phyloP scores from a whole-genome alignment of 30 jellyfish, hydroid and myxozoan genomes.

The Aurelia sp. region DNA sequence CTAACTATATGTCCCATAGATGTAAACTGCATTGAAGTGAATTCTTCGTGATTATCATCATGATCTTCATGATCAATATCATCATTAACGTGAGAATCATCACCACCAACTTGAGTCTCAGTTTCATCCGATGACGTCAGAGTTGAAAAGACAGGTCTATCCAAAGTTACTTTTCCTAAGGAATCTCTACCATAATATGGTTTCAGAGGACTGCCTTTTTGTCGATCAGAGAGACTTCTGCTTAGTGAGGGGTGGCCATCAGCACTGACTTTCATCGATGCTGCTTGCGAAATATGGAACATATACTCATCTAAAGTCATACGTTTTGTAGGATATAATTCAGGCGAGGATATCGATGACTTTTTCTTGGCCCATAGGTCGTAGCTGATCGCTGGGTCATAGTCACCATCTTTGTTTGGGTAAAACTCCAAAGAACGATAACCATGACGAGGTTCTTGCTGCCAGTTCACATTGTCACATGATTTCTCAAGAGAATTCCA shows the following conservation, averaged over 20 bases:
- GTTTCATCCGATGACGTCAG: constrained; percentile 20
- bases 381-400: not conserved
- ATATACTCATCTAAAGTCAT: not conserved
- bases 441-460: not conserved
- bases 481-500: constrained; percentile 17
- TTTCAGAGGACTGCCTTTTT: not conserved
- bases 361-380: not conserved
- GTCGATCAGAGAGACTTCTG: constrained; percentile 46
- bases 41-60: not conserved
- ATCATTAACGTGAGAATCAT: no score
- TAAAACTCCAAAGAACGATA: constrained; percentile 30
- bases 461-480: not conserved
- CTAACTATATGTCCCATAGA: constrained; percentile 10
- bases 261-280: not conserved
- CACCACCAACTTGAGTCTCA: not conserved
- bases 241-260: not conserved
- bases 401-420: not conserved
- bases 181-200: no score
- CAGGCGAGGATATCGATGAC: constrained; percentile 38
- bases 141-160: constrained; percentile 17
- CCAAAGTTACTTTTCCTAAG: no score
- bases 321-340: not conserved
- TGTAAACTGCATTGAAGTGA: no score
- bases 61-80: no score
- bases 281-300: not conserved